A percentile compares a stretch with the other conserved stretches of the same genome.
Conservation (phyloP, 2,113 vertebrate genomes). For the Indri indri region DNA sequence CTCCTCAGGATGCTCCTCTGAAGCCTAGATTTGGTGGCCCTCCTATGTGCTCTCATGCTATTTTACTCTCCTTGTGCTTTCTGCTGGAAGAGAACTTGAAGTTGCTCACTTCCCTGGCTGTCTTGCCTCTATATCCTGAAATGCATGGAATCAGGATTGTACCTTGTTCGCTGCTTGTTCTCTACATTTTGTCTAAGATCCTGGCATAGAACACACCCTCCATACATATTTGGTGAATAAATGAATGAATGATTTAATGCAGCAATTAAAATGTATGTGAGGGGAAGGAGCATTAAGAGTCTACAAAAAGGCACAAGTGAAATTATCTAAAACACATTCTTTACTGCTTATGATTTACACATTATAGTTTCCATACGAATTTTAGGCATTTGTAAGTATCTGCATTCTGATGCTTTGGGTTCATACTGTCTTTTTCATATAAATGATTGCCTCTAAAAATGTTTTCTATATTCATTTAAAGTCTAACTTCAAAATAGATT, state of each 20-base stretch:
- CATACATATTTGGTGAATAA: not conserved
- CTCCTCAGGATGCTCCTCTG: not conserved
- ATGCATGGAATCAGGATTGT: too few species aligned
- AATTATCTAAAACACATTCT: not conserved
- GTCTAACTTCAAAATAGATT: not conserved
- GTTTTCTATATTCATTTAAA: not conserved
- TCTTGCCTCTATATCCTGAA: not conserved
- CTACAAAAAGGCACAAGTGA: not conserved
- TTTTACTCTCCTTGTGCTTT: not conserved
- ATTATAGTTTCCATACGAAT: not conserved
- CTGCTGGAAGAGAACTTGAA: not conserved
- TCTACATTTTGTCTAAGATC: not conserved
- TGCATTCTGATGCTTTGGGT: not conserved
- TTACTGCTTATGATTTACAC: not conserved
- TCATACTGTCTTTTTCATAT: not conserved
- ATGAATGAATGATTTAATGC: not conserved
- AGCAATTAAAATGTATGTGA: not conserved
- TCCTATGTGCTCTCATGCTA: not conserved
- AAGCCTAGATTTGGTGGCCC: not conserved
- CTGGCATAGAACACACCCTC: not conserved
- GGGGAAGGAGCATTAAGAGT: not conserved
- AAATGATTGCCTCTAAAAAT: not conserved
- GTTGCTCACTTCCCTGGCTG: not conserved
- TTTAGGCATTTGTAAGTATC: not conserved
- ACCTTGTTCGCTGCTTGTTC: not conserved